phyloP scores from a whole-genome alignment of 2,113 vertebrate genomes.

The Apaloderma vittatum region DNA sequence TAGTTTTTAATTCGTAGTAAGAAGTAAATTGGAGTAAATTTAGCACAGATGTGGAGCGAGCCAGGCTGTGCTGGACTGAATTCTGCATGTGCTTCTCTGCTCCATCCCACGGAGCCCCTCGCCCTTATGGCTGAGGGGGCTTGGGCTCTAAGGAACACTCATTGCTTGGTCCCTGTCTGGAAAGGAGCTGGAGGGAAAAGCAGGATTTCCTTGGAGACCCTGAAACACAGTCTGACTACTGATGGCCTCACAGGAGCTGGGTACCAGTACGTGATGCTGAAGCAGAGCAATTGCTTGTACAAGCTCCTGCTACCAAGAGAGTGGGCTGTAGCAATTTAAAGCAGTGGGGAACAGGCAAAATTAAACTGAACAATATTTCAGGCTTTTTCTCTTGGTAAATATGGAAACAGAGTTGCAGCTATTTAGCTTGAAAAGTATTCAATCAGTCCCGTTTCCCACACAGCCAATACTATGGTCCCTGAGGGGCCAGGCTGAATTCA shows the following conservation, averaged over 20 bases:
- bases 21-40: neutral
- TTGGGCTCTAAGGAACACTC: neutral
- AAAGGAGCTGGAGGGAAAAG: neutral
- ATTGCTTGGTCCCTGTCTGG: neutral
- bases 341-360: neutral
- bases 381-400: neutral
- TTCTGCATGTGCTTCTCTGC: neutral
- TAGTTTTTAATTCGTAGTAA: neutral
- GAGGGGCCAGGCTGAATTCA: neutral
- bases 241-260: fast-evolving
- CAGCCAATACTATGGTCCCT: neutral
- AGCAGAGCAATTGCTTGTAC: neutral
- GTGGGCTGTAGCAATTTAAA: neutral
- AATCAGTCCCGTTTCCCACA: neutral
- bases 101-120: neutral
- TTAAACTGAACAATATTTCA: neutral
- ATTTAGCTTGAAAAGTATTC: neutral
- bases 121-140: fast-evolving
- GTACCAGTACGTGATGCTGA: neutral
- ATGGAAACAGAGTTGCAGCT: neutral
- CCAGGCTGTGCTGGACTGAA: neutral
- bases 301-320: neutral
- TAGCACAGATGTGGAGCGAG: neutral
- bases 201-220: neutral
- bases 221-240: neutral